A percentile compares a stretch with the other conserved stretches of the same genome.
Conservation (phyloP, 2,888 invertebrate species). For the Melanophora roralis region DNA sequence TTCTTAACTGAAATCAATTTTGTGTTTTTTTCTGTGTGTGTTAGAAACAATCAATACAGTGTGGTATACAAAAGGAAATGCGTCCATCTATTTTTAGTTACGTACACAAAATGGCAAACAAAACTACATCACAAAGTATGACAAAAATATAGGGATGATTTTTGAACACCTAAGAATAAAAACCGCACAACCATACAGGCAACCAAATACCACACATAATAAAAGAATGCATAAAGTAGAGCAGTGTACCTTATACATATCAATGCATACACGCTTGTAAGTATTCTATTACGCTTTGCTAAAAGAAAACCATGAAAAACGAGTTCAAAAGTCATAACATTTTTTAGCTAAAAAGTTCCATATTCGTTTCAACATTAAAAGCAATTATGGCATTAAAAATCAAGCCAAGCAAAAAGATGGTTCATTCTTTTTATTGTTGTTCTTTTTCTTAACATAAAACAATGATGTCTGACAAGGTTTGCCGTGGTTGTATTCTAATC, state of each 20-base stretch:
- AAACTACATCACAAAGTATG: constrained; percentile 25
- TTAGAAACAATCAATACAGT: not conserved
- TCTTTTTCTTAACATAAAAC: not conserved
- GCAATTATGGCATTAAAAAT: constrained; percentile 48
- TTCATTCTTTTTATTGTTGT: constrained; percentile 17
- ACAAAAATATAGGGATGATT: constrained; percentile 42
- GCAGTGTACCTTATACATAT: not conserved
- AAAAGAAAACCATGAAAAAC: not conserved
- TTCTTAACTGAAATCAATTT: too few species aligned
- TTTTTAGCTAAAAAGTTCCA: constrained; percentile 16
- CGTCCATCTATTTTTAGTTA: constrained; percentile 11
- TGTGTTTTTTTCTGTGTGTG: too few species aligned
- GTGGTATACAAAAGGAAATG: not conserved
- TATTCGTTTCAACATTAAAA: constrained; percentile 25
- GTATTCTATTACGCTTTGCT: not conserved
- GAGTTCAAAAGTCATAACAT: constrained; percentile 51
- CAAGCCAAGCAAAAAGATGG: constrained; percentile 28
- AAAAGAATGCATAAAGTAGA: constrained; percentile 6
- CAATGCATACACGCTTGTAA: too few species aligned
- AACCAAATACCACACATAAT: not conserved
- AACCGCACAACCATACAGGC: not conserved
- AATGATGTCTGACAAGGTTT: constrained; percentile 45
- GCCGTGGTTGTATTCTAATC: constrained; percentile 4
- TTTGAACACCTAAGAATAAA: constrained; percentile 11
- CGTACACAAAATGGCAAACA: constrained; percentile 48